Conservation (phyloP, 2,888 invertebrate species). For the Helleia helle region DNA sequence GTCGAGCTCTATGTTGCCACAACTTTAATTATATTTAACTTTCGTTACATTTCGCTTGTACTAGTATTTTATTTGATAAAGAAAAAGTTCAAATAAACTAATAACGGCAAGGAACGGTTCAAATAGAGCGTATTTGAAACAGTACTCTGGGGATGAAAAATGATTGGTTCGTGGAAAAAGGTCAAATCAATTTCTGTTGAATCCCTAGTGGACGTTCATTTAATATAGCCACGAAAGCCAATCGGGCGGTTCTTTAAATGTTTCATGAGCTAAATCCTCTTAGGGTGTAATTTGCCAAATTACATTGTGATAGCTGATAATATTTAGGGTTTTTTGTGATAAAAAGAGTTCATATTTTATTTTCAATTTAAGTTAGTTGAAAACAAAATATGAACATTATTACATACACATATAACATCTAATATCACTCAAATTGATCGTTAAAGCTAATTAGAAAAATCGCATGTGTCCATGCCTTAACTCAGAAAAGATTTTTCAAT, state of each 20-base stretch:
- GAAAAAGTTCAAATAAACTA: not conserved
- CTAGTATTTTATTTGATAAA: conserved; percentile 1
- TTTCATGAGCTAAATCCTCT: conserved; percentile 5
- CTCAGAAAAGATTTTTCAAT: too few species aligned
- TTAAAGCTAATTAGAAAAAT: too few species aligned
- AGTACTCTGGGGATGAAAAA: conserved; percentile 12
- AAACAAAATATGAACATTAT: too few species aligned
- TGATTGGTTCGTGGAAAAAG: conserved; percentile 21
- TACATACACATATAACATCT: too few species aligned
- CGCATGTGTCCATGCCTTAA: too few species aligned
- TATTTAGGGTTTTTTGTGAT: too few species aligned
- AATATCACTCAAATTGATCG: too few species aligned
- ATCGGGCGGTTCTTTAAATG: not conserved
- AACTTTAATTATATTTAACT: not conserved
- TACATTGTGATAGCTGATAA: too few species aligned
- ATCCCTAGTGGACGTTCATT: not conserved
- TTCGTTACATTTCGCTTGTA: not conserved
- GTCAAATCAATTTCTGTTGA: conserved; percentile 18
- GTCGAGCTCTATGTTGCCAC: not conserved
- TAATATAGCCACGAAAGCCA: conserved; percentile 1
- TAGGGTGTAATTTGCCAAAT: conserved; percentile 1
- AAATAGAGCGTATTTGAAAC: conserved; percentile 16
- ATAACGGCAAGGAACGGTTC: not conserved
- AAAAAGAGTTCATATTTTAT: too few species aligned
- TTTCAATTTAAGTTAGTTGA: too few species aligned